Conservation (phyloP, 2,797 vertebrate genomes). For the Cynopterus sphinx region DNA sequence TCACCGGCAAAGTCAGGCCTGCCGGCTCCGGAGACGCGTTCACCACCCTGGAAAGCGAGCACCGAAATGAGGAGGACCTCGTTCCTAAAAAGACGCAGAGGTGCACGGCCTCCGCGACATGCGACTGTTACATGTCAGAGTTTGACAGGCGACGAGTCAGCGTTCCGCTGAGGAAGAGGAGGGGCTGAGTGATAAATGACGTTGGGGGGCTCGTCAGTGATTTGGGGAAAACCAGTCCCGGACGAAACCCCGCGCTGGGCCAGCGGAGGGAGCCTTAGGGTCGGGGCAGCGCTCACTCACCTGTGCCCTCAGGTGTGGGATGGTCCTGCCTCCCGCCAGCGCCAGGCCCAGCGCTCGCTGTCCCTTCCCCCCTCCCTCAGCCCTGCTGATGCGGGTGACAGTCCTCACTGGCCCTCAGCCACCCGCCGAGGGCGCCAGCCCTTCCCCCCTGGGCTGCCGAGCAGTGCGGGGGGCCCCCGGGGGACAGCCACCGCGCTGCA, state of each 20-base stretch:
- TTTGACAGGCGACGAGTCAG: too few relatives aligned
- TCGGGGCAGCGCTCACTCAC: fast-evolving
- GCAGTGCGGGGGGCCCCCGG: fast-evolving
- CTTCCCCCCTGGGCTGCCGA: neutral
- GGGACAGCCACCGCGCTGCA: neutral
- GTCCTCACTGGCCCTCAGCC: neutral
- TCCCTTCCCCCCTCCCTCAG: fast-evolving
- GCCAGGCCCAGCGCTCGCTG: neutral
- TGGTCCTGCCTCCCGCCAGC: fast-evolving
- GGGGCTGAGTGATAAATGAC: neutral
- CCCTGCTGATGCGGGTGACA: neutral
- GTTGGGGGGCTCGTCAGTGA: neutral
- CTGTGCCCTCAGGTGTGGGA: fast-evolving
- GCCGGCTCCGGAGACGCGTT: neutral
- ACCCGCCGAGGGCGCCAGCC: neutral
- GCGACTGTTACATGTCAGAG: neutral
- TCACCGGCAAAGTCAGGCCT: neutral
- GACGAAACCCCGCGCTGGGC: neutral
- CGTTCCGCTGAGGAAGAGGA: neutral
- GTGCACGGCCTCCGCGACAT: neutral
- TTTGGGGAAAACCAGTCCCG: neutral
- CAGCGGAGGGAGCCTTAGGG: neutral
- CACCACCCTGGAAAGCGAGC: neutral
- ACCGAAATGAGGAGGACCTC: neutral
- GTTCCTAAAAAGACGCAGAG: neutral